Percentiles rank a stretch among this genome's conserved stretches.
These are phyloP conservation scores for Callorhinus ursinus DNA, from an alignment of 2,113 vertebrate genomes.

Conservation along the genomic window DNA sequence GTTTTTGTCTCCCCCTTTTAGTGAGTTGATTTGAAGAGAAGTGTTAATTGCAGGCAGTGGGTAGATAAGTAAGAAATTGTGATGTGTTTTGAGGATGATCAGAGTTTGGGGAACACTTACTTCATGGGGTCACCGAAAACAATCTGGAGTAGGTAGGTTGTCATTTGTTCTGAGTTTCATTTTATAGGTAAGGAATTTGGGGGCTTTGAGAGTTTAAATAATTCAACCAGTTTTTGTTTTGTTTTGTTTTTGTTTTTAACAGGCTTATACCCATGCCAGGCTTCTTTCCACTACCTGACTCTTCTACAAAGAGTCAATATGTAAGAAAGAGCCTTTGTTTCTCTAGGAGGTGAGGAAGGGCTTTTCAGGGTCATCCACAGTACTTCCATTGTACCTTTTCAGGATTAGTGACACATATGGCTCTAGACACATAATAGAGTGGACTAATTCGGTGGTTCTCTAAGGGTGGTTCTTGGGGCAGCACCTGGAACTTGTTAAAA, in stretches of 20 bases:
- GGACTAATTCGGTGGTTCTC: background rate
- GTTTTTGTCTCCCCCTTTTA: background rate
- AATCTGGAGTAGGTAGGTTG: background rate
- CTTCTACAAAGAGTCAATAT: background rate
- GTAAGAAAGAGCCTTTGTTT: background rate
- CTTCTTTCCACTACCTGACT: background rate
- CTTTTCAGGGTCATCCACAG: background rate
- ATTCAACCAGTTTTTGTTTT: background rate
- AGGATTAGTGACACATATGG: background rate
- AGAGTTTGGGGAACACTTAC: background rate
- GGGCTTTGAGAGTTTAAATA: background rate
- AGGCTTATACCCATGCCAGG: background rate
- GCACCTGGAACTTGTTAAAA: background rate
- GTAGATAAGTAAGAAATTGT: background rate
- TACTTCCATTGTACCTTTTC: background rate
- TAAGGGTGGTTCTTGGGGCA: background rate
- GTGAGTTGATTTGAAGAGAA: slow-evolving; percentile 44
- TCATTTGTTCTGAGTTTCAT: background rate
- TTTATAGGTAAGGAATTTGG: background rate
- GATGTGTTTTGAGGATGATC: background rate
- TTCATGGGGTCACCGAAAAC: background rate
- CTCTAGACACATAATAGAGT: background rate
- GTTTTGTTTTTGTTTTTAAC: background rate
- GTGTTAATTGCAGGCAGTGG: slow-evolving; percentile 3
- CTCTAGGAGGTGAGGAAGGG: background rate